These are phyloP conservation scores for Cotesia chilonis DNA, from an alignment of 1,140 invertebrate genomes.

Conservation along the genomic window DNA sequence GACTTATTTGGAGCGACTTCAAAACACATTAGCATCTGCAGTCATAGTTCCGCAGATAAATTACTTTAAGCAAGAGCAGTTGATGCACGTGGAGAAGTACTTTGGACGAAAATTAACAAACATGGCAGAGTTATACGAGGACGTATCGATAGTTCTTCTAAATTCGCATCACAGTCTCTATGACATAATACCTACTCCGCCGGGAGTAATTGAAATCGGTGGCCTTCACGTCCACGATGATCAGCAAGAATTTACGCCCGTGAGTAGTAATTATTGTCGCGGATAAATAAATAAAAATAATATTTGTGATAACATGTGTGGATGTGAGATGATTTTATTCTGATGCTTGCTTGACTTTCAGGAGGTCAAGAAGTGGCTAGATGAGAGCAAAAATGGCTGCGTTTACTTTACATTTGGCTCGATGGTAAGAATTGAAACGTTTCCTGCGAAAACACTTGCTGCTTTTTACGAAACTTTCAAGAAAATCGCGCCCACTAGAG, in stretches of 20 bases:
- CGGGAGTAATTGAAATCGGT: conserved; percentile 68
- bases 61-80: conserved; percentile 44
- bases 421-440: conserved; percentile 52
- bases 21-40: conserved; percentile 61
- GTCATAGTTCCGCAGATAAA: conserved; percentile 23
- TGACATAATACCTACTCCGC: conserved; percentile 61
- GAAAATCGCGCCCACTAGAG: conserved; percentile 64
- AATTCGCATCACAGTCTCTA: conserved; percentile 69
- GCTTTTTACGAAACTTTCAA: conserved; percentile 65
- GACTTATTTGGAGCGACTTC: conserved; percentile 69
- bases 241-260: conserved; percentile 37
- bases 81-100: conserved; percentile 60
- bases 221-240: conserved; percentile 66
- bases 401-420: conserved; percentile 65
- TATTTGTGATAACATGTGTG: not conserved
- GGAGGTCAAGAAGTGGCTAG: conserved; percentile 68
- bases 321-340: not conserved
- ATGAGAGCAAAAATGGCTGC: conserved; percentile 57
- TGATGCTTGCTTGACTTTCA: conserved; percentile 40
- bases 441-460: conserved; percentile 50
- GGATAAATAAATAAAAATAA: conserved; percentile 11
- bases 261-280: conserved; percentile 36
- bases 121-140: conserved; percentile 46
- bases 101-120: conserved; percentile 62
- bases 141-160: conserved; percentile 62